Percentiles rank a stretch among this genome's conserved stretches.
Conservation (phyloP, 2,797 vertebrate species). For the Pipistrellus pygmaeus region DNA sequence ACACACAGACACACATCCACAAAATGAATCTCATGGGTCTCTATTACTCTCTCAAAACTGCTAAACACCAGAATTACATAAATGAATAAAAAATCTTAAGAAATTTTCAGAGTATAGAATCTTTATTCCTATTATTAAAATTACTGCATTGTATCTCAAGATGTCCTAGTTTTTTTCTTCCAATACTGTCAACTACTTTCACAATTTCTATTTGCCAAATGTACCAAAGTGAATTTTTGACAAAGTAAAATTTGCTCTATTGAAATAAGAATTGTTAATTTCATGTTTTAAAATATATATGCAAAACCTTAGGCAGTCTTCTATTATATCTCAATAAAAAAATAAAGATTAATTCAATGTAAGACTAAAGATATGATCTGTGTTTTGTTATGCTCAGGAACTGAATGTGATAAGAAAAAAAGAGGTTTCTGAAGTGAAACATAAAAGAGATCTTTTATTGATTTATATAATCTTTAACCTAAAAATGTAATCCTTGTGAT, state of each 20-base stretch:
- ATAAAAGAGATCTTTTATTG: constrained; percentile 14
- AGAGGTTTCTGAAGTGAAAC: neutral
- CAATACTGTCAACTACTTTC: constrained; percentile 27
- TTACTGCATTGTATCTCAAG: neutral
- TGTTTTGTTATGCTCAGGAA: neutral
- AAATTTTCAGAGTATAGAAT: neutral
- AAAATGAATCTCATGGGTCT: neutral
- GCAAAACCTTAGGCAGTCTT: constrained; percentile 66
- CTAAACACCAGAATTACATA: neutral
- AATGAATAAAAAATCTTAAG: neutral
- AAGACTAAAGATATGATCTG: neutral
- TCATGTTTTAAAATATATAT: constrained; percentile 61
- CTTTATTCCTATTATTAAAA: neutral
- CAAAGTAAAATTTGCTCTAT: neutral
- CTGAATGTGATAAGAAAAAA: neutral
- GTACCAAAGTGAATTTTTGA: constrained; percentile 24
- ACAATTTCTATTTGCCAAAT: constrained; percentile 34
- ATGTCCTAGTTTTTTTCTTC: neutral
- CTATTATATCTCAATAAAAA: constrained; percentile 55
- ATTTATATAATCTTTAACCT: constrained; percentile 37
- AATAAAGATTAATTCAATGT: constrained; percentile 61
- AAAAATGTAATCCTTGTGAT: neutral
- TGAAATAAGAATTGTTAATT: constrained; percentile 63
- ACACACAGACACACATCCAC: neutral
- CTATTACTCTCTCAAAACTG: constrained; percentile 22